Base-by-base conservation (phyloP, 2,888 invertebrate species). In the Brachynemurus nebulosus region DNA sequence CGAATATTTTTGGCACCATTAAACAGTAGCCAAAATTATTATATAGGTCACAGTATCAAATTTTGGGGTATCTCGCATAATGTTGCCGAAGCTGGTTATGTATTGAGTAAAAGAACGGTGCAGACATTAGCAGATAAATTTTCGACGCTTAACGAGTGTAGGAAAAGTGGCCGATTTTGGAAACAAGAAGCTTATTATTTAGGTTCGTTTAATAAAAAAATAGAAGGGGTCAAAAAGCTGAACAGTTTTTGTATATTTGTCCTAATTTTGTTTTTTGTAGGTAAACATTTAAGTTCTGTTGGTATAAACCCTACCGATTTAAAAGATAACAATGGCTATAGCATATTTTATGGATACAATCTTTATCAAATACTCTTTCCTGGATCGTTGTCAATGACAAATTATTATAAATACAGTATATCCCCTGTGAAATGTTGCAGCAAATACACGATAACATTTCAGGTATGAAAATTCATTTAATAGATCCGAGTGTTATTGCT, bases 141-240 rank as follows among this genome's bases (percentile, higher is more conserved):
- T 51, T 58, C 63, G 47, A 58, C 55, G n/a, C 53, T 61, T 1
- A 55, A 63, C 21, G 59, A 62, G 33, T 74, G 74, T 55, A 50
- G 56, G n/a, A 53, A 58, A 4, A 63, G 67, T 42, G 67, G 66
- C 35, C 66, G 64, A 45, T 72, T 67, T 54, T 68, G 69, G 65
- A 73, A 72, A 49, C 68, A 69, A 52, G 74, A 74, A 57, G 74
- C 73, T 58, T 72, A 66, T 57, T 70, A 71, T 58, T 64, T 74
- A 47, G 72, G 72, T 70, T 55, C 50, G 45, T 49, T n/a, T n/a
- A n/a, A n/a, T n/a, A n/a, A n/a, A n/a, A n/a, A n/a, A n/a, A n/a
- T n/a, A n/a, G n/a, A n/a, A n/a, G n/a, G n/a, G n/a, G n/a, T n/a
- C n/a, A n/a, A n/a, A n/a, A n/a, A n/a, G n/a, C n/a, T n/a, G 11